phyloP scores from a whole-genome alignment of 2,797 vertebrate genomes.

The Enteromius argenteus region DNA sequence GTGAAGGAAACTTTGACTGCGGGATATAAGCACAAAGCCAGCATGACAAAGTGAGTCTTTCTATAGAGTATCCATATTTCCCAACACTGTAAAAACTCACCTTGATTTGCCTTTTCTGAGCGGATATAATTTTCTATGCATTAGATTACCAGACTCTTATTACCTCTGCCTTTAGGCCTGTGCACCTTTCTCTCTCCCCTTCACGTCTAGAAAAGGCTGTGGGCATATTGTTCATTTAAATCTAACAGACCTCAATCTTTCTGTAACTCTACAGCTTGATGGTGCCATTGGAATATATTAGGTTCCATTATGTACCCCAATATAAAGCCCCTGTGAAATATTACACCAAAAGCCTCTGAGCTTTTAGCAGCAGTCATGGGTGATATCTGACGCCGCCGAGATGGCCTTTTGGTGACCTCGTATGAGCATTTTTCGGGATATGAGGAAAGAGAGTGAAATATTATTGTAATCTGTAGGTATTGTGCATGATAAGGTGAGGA shows the following conservation, averaged over 20 bases:
- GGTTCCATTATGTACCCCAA: slow-evolving; percentile 22
- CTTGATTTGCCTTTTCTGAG: slow-evolving; percentile 44
- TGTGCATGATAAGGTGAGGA: background rate
- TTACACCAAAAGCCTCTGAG: background rate
- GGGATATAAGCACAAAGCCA: background rate
- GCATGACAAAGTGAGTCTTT: background rate
- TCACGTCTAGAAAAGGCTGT: slow-evolving; percentile 45
- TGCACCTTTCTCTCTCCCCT: slow-evolving; percentile 25
- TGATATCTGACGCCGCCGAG: background rate
- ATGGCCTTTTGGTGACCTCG: slow-evolving; percentile 42
- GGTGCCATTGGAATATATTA: slow-evolving; percentile 54
- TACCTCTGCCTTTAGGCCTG: slow-evolving; percentile 35
- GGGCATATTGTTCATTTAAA: slow-evolving; percentile 60
- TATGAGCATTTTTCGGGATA: background rate
- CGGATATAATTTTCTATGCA: slow-evolving; percentile 47
- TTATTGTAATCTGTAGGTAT: background rate
- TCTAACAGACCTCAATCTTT: slow-evolving; percentile 59
- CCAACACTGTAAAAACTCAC: slow-evolving; percentile 41
- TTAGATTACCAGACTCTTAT: slow-evolving; percentile 53
- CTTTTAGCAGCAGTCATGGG: background rate
- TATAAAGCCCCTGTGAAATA: slow-evolving; percentile 19
- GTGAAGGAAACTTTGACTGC: slow-evolving; percentile 6
- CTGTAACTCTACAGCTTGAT: slow-evolving; percentile 55
- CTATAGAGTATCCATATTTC: slow-evolving; percentile 30
- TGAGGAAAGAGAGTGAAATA: background rate